These are phyloP conservation scores for Mactromeris polynyma DNA, from an alignment of 2,888 invertebrate genomes.

Conservation along the genomic window DNA sequence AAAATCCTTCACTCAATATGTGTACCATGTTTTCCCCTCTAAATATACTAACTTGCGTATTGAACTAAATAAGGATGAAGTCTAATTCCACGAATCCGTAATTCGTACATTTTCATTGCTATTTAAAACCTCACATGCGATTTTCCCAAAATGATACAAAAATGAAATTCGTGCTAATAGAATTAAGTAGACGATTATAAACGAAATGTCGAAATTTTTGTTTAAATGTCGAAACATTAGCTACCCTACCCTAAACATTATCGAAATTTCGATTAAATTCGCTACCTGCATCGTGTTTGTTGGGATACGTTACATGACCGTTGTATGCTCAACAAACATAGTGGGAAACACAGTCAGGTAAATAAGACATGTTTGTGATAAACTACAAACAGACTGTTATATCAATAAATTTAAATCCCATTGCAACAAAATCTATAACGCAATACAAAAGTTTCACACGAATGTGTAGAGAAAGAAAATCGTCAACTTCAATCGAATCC, in stretches of 20 bases:
- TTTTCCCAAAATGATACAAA: too few relatives aligned
- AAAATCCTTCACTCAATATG: too few relatives aligned
- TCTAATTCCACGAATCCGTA: too few relatives aligned
- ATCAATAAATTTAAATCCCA: slow-evolving; percentile 19
- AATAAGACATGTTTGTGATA: background rate
- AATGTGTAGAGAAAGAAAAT: background rate
- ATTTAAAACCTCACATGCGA: too few relatives aligned
- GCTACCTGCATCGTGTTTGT: background rate
- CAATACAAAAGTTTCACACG: background rate
- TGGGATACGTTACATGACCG: background rate
- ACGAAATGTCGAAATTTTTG: too few relatives aligned
- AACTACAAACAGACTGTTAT: background rate
- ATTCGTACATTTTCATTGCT: too few relatives aligned
- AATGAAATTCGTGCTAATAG: too few relatives aligned
- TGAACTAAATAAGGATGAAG: too few relatives aligned
- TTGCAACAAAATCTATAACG: slow-evolving; percentile 1
- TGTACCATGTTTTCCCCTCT: too few relatives aligned
- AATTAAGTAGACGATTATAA: too few relatives aligned
- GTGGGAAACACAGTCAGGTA: background rate
- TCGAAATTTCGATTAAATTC: background rate
- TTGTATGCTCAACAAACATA: background rate
- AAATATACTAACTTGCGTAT: too few relatives aligned
- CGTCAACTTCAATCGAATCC: background rate
- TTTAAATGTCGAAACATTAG: too few relatives aligned
- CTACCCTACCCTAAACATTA: background rate